phyloP scores from a whole-genome alignment of 2,113 vertebrate genomes.

The Rhombomys opimus region DNA sequence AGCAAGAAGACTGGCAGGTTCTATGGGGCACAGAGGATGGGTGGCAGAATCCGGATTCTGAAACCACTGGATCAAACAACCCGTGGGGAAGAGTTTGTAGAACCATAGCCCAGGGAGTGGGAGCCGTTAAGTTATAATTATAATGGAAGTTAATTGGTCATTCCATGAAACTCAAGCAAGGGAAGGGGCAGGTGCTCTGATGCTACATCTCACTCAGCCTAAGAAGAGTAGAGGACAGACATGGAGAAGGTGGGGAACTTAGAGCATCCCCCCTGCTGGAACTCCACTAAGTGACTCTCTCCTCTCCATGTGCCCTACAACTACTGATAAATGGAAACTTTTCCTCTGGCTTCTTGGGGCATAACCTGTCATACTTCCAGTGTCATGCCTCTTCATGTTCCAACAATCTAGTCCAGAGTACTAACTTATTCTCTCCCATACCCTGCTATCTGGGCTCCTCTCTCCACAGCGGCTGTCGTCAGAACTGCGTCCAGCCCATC shows the following conservation, averaged over 20 bases:
- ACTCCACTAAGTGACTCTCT: background rate
- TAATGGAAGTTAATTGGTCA: background rate
- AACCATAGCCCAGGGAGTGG: background rate
- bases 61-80: background rate
- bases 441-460: background rate
- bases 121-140: background rate
- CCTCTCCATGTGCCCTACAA: background rate
- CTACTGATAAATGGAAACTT: background rate
- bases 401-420: background rate
- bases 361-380: fast-evolving
- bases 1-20: background rate
- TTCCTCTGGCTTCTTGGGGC: too few relatives aligned
- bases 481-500: fast-evolving
- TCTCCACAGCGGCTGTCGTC: background rate
- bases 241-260: background rate
- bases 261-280: background rate
- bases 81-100: background rate
- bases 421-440: background rate
- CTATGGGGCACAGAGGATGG: background rate
- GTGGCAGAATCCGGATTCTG: fast-evolving
- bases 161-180: background rate
- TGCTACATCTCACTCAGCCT: background rate
- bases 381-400: background rate
- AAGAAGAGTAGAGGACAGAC: background rate
- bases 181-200: background rate